phyloP scores from a whole-genome alignment of 2,797 vertebrate species.

The Morelia viridis region DNA sequence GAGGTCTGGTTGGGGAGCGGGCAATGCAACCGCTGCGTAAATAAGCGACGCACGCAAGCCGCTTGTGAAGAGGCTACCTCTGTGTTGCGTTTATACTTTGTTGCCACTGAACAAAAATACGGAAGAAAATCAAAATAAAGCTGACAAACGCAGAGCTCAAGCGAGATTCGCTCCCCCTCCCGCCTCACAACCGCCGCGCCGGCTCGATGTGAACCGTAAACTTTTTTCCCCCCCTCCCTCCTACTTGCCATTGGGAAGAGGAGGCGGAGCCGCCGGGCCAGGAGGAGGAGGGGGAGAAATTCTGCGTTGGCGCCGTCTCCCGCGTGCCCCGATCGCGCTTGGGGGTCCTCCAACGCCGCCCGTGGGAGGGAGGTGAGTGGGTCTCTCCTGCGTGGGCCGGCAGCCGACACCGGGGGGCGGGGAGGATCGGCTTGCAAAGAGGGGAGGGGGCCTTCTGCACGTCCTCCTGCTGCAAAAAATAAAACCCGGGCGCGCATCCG shows the following conservation, averaged over 20 bases:
- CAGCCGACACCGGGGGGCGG: accelerated
- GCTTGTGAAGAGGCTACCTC: background rate
- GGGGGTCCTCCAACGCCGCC: background rate
- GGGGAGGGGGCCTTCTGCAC: background rate
- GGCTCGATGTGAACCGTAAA: background rate
- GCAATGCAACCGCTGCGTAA: background rate
- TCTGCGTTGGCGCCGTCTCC: background rate
- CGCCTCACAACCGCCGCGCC: background rate
- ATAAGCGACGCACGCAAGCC: background rate
- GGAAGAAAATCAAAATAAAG: background rate
- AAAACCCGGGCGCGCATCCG: background rate
- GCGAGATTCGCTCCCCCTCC: background rate
- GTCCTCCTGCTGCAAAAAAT: background rate
- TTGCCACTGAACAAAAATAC: background rate
- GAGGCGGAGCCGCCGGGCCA: background rate
- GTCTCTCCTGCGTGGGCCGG: accelerated
- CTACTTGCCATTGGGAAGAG: background rate
- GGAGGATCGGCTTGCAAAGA: background rate
- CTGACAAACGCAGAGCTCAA: background rate
- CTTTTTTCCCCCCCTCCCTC: background rate
- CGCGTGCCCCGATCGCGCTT: background rate
- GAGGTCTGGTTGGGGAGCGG: background rate
- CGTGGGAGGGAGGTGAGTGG: slow-evolving; percentile 12
- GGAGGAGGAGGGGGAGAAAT: no score
- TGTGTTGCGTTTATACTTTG: background rate